Evolutionary conservation across 2,797 vertebrate genomes (phyloP), one percentile per base, ranked within the genome.

Genomic region (Peromyscus melanophrys): DNA sequence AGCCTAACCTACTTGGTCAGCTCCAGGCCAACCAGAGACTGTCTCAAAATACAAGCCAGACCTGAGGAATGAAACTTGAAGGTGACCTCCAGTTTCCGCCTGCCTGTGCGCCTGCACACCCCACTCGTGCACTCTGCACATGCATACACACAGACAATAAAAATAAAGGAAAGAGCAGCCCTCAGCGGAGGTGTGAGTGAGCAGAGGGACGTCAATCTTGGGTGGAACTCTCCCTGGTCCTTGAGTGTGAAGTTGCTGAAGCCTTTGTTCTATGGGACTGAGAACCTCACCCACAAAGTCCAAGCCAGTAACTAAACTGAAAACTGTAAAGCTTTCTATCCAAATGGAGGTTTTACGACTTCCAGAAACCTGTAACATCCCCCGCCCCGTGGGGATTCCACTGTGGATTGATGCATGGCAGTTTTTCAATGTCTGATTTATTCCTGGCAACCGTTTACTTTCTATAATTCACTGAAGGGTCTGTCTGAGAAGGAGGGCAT

Each of bases 301-400:
- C 86, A 85, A 96, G 89, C 49, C 73, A 97, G 90, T 55, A 92
- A 71, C 92, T 87, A 92, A 87, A 75, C 40, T 76, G n/a, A 84
- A 81, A 61, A 71, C 19, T 76, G 17, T 52, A 57, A 95, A 92
- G 23, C 71, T 89, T 92, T 82, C 92, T 88, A 29, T 96, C 80
- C 92, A 94, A 97, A 85, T 96, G 89, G 89, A 94, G 90, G 75
- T 89, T 77, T 87, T 85, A 78, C 75, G 73, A 81, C 81, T 90
- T 97, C 95, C 91, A 91, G 63, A 92, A 93, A 90, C 73, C 92
- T 83, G 76, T 29, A 67, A 87, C 37, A 84, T 52, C 63, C 29
- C 40, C 69, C 52, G 34, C 23, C 63, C 85, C 67, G 0, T 14
- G 86, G 69, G 96, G 65, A 86, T 76, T 77, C 21, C 31, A 0